Percentiles rank a stretch among this genome's conserved stretches.
Conservation (phyloP, 2,888 invertebrate genomes). For the Lamproptera curius region DNA sequence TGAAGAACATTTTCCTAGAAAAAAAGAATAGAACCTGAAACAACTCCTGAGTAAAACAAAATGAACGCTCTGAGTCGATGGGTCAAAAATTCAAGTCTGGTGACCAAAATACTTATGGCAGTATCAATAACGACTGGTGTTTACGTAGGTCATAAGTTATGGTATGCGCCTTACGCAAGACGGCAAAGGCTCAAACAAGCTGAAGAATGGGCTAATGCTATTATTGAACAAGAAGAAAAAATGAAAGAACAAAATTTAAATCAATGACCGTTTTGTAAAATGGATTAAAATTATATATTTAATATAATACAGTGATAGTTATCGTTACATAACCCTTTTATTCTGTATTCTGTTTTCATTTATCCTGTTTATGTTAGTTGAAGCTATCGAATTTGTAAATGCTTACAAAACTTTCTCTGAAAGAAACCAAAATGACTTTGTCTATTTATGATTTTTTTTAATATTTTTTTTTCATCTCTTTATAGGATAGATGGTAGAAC, state of each 20-base stretch:
- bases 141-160: conserved; percentile 41
- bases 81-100: conserved; percentile 45
- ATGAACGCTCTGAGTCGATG: conserved; percentile 44
- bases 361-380: too few relatives aligned
- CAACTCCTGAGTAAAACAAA: conserved; percentile 24
- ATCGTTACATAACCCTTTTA: background rate
- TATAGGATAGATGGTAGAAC: too few relatives aligned
- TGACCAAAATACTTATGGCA: conserved; percentile 57
- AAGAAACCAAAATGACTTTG: too few relatives aligned
- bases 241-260: conserved; percentile 34
- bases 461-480: too few relatives aligned
- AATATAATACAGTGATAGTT: background rate
- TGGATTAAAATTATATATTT: conserved; percentile 3
- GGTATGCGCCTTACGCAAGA: conserved; percentile 45
- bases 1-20: conserved; percentile 42
- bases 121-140: conserved; percentile 51
- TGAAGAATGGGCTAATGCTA: conserved; percentile 59
- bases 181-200: conserved; percentile 42
- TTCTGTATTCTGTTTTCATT: too few relatives aligned
- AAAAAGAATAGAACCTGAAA: conserved; percentile 25
- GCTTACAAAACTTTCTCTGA: too few relatives aligned
- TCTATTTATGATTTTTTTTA: too few relatives aligned
- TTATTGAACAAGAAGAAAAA: conserved; percentile 57
- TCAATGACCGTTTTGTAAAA: background rate
- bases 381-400: too few relatives aligned